Base-by-base conservation (phyloP, 2,888 invertebrate genomes). In the Cephus nigrinus region DNA sequence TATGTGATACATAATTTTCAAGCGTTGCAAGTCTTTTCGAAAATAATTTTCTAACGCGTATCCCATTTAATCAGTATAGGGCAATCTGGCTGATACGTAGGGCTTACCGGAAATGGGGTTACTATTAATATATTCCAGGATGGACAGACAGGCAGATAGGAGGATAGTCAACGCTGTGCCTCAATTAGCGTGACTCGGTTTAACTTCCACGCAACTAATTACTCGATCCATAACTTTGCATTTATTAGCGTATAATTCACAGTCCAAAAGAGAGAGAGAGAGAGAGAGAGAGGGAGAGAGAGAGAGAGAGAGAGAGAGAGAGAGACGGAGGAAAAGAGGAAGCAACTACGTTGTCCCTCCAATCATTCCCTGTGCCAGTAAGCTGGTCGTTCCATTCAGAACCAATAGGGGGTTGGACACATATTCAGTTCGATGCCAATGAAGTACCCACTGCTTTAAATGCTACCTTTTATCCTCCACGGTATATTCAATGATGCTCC, bases 171-270 rank as follows among this genome's bases (percentile, higher is more conserved):
- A 82, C 77, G 80, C 81, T 80, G 80, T 78, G 79, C 75, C 77
- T 78, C 82, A 82, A 84, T 85, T 82, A 81, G 79, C 76, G 76
- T 74, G 75, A 81, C 84, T 84, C 81, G 79, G 80, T 84, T 82
- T 80, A 84, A 86, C 83, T 85, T 84, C 83, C 80, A 77, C 78
- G 78, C 79, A 80, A 86, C 84, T 85, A 85, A 87, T 87, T 86
- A 86, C 81, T 80, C 76, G 79, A 84, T 84, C 85, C 86, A 86
- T 84, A 86, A 87, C 80, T 87, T 87, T 85, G 82, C 84, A 86
- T 86, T 86, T 82, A 85, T 86, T 85, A 86, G 55, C 23, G 55
- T 23, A 55, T 55, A 55, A 55, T 55, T 55, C 55, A 55, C 55
- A 55, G 23, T 55, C 23, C 55, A 23, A 55, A 9, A 23, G 55